Base-by-base conservation (phyloP, 2,888 invertebrate genomes). In the Artemia sinica region DNA sequence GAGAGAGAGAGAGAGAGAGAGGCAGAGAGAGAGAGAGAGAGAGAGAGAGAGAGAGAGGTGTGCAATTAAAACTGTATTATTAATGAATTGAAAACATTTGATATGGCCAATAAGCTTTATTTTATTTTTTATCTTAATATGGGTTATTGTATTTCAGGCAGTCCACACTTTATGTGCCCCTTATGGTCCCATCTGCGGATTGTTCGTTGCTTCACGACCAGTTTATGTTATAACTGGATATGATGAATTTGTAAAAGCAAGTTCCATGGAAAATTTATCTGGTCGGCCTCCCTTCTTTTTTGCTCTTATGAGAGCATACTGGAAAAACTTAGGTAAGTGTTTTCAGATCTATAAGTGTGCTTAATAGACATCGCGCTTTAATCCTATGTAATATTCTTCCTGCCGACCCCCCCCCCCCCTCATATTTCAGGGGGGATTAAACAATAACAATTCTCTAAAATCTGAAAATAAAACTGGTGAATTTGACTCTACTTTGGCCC, bases 221-320 rank as follows among this genome's bases (percentile, higher is more conserved):
- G 5, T 58, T 58, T n/a, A 14, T 14, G 14, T 58, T 14, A 8
- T 58, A 8, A 14, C n/a, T 8, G 9, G 58, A 8, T 58, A 58
- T 14, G 9, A 58, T 7, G 58, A 58, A 18, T 8, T 14, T n/a
- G 14, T 58, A n/a, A 18, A n/a, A 8, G 58, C 58, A n/a, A 14
- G n/a, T n/a, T 14, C 18, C 18, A n/a, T 14, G 8, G 14, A 18
- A 14, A 14, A n/a, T 1, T 58, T 58, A 18, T 58, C 58, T 58
- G n/a, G n/a, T 58, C 58, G 58, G n/a, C 58, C 58, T 6, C 58
- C 9, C 18, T 58, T 58, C 58, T 58, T 58, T 14, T 58, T 58
- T 58, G 58, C 58, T n/a, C n/a, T 8, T n/a, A 58, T 58, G 58
- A 58, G 58, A 8, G 58, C 58, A 58, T 58, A 58, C 58, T 58